phyloP scores from a whole-genome alignment of 2,888 invertebrate species.

The Caenorhabditis plicata region DNA sequence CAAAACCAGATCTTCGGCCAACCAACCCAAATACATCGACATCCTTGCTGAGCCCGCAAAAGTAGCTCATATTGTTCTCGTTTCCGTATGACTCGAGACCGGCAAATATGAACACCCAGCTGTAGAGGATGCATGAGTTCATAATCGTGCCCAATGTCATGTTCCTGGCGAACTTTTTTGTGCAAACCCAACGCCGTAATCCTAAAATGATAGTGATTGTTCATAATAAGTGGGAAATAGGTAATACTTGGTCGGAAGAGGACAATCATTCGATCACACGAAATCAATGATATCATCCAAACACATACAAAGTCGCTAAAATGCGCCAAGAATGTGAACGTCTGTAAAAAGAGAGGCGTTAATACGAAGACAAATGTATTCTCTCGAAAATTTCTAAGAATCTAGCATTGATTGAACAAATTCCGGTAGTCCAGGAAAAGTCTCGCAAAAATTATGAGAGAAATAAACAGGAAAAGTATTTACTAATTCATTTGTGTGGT shows the following conservation, averaged over 20 bases:
- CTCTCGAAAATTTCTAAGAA: background rate
- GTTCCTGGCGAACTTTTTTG: constrained; percentile 53
- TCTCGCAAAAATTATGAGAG: too few species aligned
- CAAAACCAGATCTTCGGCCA: background rate
- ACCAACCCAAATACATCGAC: constrained; percentile 19
- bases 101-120: constrained; percentile 59
- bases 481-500: background rate
- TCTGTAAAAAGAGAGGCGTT: constrained; percentile 13
- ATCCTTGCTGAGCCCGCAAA: constrained; percentile 58
- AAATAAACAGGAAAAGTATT: background rate
- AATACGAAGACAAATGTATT: background rate
- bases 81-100: constrained; percentile 42
- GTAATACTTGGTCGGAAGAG: constrained; percentile 53
- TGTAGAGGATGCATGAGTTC: constrained; percentile 42
- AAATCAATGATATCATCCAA: constrained; percentile 63
- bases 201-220: too few species aligned
- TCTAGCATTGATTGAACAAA: too few species aligned
- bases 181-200: constrained; percentile 53
- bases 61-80: constrained; percentile 24
- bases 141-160: constrained; percentile 50
- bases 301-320: constrained; percentile 60
- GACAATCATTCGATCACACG: constrained; percentile 58
- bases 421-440: too few species aligned
- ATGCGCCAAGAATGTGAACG: constrained; percentile 62
- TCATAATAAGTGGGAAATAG: too few species aligned